phyloP scores from a whole-genome alignment of 53 echinoderm and acorn worm species.

The Paelopatides confundens region DNA sequence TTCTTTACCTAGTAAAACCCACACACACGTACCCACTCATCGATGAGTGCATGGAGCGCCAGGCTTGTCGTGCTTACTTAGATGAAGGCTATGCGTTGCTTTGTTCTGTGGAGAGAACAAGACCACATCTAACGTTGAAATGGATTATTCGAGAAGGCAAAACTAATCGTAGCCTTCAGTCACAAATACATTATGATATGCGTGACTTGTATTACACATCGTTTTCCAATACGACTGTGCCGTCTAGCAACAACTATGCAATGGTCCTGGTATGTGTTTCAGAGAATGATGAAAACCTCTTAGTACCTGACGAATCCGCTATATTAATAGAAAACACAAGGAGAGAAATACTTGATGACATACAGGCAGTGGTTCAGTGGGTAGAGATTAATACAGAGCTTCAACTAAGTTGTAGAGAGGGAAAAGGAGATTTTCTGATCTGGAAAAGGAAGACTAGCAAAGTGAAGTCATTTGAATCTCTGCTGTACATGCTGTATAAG shows the following conservation, averaged over 20 bases:
- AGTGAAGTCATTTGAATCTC: not conserved
- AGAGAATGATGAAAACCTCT: not conserved
- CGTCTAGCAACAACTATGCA: not conserved
- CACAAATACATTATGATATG: not conserved
- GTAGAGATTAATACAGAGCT: not conserved
- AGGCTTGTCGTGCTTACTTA: not conserved
- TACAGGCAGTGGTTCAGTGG: not conserved
- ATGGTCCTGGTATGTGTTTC: not conserved
- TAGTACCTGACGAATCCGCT: not conserved
- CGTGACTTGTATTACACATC: not conserved
- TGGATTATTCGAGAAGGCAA: not conserved
- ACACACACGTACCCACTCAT: not conserved
- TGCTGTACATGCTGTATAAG: not conserved
- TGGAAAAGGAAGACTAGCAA: not conserved
- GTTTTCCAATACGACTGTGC: not conserved
- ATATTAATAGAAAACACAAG: not conserved
- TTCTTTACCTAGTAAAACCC: constrained; percentile 5
- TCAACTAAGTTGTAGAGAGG: not conserved
- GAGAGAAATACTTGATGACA: not conserved
- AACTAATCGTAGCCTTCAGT: not conserved
- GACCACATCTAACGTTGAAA: not conserved
- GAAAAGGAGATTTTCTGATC: not conserved
- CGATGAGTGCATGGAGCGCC: not conserved
- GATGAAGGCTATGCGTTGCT: not conserved
- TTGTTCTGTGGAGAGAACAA: not conserved